Base-by-base conservation (phyloP, 2,113 vertebrate species). In the Coturnix japonica region DNA sequence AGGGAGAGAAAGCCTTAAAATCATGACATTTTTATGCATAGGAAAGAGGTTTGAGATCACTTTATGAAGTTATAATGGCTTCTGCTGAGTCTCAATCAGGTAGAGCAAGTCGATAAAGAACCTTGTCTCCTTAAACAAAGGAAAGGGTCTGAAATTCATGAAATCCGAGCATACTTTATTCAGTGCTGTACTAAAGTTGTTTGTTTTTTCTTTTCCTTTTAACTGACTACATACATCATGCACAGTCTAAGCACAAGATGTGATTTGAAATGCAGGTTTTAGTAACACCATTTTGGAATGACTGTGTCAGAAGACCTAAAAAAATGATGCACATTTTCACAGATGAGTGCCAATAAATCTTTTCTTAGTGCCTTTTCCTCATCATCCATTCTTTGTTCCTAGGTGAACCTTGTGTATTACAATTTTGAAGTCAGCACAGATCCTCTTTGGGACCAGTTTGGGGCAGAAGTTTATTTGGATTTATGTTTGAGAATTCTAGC, bases 1-100 rank as follows among this genome's bases (percentile, higher is more conserved):
- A 5, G 33, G 66, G 71, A 95, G 65, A 94, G 70, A 93, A 93
- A 85, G 39, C 30, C 59, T 90, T 94, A 96, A 95, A 87, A 80
- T 75, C 13, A 13, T 92, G 84, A 39, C 63, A 66, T 69, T 95
- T 96, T 95, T 95, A 95, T 93, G 28, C 31, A 35, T 66, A 85
- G n/a, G 37, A 88, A 90, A 92, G 75, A 8, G 11, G 60, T 87
- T 47, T 78, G 82, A 87, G 81, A 92, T 53, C 25, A 28, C 31
- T 59, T 19, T 59, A 37, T 79, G 86, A 92, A 77, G 33, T 70
- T 92, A 90, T 94, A 71, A 96, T 74, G 43, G 49, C 20, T 84
- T 81, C 87, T 85, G 33, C 41, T 72, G 80, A 88, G 37, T 87
- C n/a, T 21, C 4, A 61, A 17, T 85, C 66, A 94, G 66, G 59